These are phyloP conservation scores for Erythrocebus patas DNA, from an alignment of 2,113 vertebrate genomes.

Conservation along the genomic window DNA sequence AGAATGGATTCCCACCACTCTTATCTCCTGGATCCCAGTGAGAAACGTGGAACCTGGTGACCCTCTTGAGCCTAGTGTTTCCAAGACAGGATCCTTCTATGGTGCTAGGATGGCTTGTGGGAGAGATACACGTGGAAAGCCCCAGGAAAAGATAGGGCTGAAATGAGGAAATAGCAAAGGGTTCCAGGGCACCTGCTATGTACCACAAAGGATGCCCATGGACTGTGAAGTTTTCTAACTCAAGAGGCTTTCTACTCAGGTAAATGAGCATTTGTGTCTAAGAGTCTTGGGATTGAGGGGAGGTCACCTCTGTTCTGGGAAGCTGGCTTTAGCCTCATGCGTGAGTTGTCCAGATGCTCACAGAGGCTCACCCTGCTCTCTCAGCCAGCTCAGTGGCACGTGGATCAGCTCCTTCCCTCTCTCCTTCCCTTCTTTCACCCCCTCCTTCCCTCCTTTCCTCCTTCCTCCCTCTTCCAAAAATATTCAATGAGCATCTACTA, in stretches of 20 bases:
- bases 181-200: neutral
- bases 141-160: neutral
- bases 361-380: neutral
- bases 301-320: neutral
- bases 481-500: neutral
- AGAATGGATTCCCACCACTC: neutral
- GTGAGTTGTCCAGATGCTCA: neutral
- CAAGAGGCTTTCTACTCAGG: neutral
- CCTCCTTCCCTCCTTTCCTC: rapidly evolving
- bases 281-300: neutral
- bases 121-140: neutral
- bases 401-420: neutral
- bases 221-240: neutral
- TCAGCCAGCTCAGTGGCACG: neutral
- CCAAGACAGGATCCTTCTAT: neutral
- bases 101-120: neutral
- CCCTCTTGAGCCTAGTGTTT: neutral
- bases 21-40: neutral
- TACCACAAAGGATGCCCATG: neutral
- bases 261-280: neutral
- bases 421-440: neutral
- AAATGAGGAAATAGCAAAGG: too few relatives aligned
- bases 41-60: neutral
- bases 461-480: neutral
- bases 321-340: neutral